phyloP scores from a whole-genome alignment of 2,888 invertebrate genomes.

The Cerceris rybyensis region DNA sequence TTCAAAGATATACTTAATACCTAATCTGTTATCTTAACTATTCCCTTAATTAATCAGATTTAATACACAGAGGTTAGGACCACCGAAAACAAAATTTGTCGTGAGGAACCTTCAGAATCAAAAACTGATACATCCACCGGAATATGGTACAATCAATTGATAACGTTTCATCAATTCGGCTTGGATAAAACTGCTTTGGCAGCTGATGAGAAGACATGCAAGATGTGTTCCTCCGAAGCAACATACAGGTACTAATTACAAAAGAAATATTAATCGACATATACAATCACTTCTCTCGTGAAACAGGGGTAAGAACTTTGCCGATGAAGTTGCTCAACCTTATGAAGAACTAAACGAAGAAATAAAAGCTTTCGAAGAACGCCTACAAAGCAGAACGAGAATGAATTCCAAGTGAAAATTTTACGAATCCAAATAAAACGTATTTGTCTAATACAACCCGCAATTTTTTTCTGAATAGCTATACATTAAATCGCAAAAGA shows the following conservation, averaged over 20 bases:
- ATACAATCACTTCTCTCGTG: neutral
- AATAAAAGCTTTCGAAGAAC: constrained; percentile 62
- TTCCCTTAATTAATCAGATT: no score
- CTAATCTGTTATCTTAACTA: no score
- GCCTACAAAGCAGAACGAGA: constrained; percentile 6
- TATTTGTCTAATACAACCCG: no score
- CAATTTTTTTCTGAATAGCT: no score
- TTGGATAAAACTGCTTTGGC: constrained; percentile 66
- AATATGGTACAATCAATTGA: constrained; percentile 63
- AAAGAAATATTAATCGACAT: neutral
- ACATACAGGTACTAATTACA: constrained; percentile 7
- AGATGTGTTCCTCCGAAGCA: constrained; percentile 33
- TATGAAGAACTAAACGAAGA: constrained; percentile 67
- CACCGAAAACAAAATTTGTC: neutral
- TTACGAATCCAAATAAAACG: no score
- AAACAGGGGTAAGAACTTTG: constrained; percentile 45
- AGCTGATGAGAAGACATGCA: constrained; percentile 44
- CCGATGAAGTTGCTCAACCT: constrained; percentile 52
- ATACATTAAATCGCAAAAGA: no score
- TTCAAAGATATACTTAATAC: no score
- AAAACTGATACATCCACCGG: neutral
- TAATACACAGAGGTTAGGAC: neutral
- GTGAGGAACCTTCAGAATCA: neutral
- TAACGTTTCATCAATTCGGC: constrained; percentile 60
- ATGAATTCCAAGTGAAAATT: no score